Conservation (phyloP, 92 coral and sea anemone species). For the Micromussa lordhowensis region DNA sequence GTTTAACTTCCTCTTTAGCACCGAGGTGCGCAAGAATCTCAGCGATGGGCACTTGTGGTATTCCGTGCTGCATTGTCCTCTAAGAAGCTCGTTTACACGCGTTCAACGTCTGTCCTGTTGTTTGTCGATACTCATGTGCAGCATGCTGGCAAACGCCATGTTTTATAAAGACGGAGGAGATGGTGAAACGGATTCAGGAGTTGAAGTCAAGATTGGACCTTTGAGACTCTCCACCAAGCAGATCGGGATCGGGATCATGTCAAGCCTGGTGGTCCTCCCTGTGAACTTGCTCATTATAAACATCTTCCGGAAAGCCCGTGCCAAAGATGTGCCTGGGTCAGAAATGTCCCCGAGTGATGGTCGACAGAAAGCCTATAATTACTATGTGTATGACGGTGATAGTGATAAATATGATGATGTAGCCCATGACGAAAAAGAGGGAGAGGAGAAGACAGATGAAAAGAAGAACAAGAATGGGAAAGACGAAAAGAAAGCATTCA, state of each 20-base stretch:
- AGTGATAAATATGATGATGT: constrained; percentile 15
- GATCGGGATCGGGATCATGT: constrained; percentile 75
- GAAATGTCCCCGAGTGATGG: background rate
- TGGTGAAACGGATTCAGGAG: constrained; percentile 10
- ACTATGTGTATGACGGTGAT: background rate
- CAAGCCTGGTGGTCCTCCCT: constrained; percentile 86
- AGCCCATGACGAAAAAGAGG: constrained; percentile 22
- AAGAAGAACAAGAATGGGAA: constrained; percentile 52
- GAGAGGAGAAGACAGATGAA: constrained; percentile 9
- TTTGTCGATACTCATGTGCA: constrained; percentile 73
- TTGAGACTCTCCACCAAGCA: constrained; percentile 80
- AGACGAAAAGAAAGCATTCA: constrained; percentile 61
- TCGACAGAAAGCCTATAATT: background rate
- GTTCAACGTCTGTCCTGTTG: constrained; percentile 94
- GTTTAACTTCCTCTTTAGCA: constrained; percentile 75
- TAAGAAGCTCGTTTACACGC: constrained; percentile 83
- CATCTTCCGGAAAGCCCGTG: constrained; percentile 82
- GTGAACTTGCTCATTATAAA: constrained; percentile 73
- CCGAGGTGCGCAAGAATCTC: constrained; percentile 85
- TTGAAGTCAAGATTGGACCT: constrained; percentile 79
- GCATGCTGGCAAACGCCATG: constrained; percentile 93
- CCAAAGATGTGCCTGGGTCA: constrained; percentile 37
- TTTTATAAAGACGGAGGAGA: constrained; percentile 74
- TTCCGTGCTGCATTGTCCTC: constrained; percentile 81
- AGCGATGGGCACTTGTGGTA: constrained; percentile 92